Percentiles rank a stretch among this genome's conserved stretches.
phyloP scores from a whole-genome alignment of 2,888 invertebrate species.

The Agapostemon virescens region DNA sequence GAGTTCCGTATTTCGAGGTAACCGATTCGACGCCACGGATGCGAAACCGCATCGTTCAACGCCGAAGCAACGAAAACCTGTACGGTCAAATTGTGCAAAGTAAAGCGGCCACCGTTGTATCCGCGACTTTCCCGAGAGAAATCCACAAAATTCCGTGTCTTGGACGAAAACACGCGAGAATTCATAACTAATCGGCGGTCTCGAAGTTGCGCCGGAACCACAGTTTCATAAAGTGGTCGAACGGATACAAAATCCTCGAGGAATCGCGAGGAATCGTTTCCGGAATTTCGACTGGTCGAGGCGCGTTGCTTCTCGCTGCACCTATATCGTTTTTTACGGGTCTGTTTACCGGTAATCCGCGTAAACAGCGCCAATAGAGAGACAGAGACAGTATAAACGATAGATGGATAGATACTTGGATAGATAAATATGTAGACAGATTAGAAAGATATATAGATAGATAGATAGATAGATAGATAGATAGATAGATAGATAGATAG shows the following conservation, averaged over 20 bases:
- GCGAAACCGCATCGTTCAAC: too few relatives aligned
- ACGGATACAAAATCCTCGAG: background rate
- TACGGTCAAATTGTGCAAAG: background rate
- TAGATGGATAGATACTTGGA: too few relatives aligned
- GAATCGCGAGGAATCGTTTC: constrained; percentile 16
- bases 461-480: too few relatives aligned
- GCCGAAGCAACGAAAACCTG: too few relatives aligned
- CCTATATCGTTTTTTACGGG: constrained; percentile 42
- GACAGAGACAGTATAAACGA: too few relatives aligned
- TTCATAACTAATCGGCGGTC: background rate
- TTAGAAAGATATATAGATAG: too few relatives aligned
- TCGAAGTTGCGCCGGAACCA: background rate
- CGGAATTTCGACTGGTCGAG: background rate
- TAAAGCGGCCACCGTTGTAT: background rate
- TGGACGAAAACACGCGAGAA: background rate
- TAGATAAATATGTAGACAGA: too few relatives aligned
- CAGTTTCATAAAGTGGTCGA: background rate
- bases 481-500: too few relatives aligned
- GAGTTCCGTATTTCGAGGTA: too few relatives aligned
- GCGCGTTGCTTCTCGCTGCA: background rate
- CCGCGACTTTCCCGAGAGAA: background rate
- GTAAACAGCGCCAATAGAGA: constrained; percentile 62
- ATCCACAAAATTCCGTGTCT: background rate
- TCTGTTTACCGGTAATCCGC: constrained; percentile 48
- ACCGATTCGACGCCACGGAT: too few relatives aligned